A percentile compares a stretch with the other conserved stretches of the same genome.
These are phyloP conservation scores for Ptyas mucosa DNA, from an alignment of 2,113 vertebrate genomes.

Conservation along the genomic window DNA sequence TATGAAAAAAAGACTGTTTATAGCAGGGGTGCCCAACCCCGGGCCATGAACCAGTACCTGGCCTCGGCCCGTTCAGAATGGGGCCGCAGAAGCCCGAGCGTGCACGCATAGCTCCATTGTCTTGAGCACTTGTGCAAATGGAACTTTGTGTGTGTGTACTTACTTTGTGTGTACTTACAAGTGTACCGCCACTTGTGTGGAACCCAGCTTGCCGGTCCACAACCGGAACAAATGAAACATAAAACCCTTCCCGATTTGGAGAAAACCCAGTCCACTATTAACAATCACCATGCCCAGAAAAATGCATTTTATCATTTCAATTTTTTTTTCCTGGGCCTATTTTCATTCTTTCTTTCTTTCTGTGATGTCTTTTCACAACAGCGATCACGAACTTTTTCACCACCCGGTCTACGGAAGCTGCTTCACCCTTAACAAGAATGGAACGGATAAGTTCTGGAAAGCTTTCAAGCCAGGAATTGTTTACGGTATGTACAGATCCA, in stretches of 20 bases:
- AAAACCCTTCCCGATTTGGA: not conserved
- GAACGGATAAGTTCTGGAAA: conserved; percentile 46
- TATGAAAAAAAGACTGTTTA: not conserved
- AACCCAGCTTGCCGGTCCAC: not conserved
- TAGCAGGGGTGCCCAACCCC: not conserved
- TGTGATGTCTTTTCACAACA: conserved; percentile 28
- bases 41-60: no score
- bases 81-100: not conserved
- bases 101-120: not conserved
- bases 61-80: not conserved
- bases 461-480: conserved; percentile 48
- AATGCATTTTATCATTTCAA: not conserved
- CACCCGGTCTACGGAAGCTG: conserved; percentile 69
- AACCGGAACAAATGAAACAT: not conserved
- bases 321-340: not conserved
- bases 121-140: not conserved
- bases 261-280: not conserved
- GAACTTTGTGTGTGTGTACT: not conserved
- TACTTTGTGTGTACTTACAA: not conserved
- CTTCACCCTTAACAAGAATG: conserved; percentile 66
- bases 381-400: conserved; percentile 57
- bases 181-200: not conserved
- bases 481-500: conserved; percentile 42
- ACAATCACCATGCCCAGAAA: not conserved
- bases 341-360: not conserved